Evolutionary conservation across 2,113 vertebrate genomes (phyloP).

Genomic region (Rattus norvegicus): GRCr8 NC_086036.1:57142001-57142500

Average conservation of each 20-base stretch:
- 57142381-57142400: not conserved
- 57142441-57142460: not conserved
- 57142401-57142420: not conserved
- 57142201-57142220: not conserved
- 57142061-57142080: not conserved
- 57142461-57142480: not conserved
- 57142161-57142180: not conserved
- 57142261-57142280: not conserved
- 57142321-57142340: not conserved
- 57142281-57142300: not conserved
- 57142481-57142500: not conserved
- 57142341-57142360: not conserved
- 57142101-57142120: not conserved
- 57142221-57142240: not conserved
- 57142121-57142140: not conserved
- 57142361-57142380: not conserved
- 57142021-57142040: not conserved
- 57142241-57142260: not conserved
- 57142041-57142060: not conserved
- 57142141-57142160: not conserved
- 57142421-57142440: not conserved
- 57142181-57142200: not conserved
- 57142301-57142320: not conserved
- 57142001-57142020: not conserved
- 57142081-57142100: not conserved